These are phyloP conservation scores for Odontophorus gujanensis DNA, from an alignment of 2,113 vertebrate species.

Conservation along the genomic window DNA sequence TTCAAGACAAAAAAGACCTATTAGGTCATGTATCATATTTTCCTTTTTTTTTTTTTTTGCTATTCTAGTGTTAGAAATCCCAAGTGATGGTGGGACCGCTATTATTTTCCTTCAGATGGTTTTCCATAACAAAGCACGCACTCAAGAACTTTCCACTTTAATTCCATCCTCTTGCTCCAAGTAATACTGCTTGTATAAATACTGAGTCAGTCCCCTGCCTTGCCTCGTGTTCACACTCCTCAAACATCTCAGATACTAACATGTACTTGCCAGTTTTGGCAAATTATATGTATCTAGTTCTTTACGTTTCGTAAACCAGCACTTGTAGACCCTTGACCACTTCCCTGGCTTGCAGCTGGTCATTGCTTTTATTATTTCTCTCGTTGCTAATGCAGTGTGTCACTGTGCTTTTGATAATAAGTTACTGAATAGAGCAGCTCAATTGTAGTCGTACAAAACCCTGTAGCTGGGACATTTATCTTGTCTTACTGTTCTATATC, in stretches of 20 bases:
- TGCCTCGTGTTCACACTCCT: constrained; percentile 64
- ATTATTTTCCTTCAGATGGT: constrained; percentile 45
- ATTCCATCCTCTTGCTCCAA: constrained; percentile 65
- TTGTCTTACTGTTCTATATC: constrained; percentile 40
- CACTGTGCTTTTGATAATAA: constrained; percentile 39
- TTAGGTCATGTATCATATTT: constrained; percentile 57
- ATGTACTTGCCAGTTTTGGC: constrained; percentile 60
- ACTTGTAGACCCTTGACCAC: constrained; percentile 55
- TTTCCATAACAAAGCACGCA: constrained; percentile 55
- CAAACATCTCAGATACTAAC: constrained; percentile 54
- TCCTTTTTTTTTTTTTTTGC: not conserved
- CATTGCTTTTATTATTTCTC: constrained; percentile 36
- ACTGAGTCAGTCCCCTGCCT: constrained; percentile 68
- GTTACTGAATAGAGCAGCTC: constrained; percentile 23
- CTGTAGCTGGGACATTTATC: constrained; percentile 57
- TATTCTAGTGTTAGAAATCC: constrained; percentile 34
- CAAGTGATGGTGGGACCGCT: constrained; percentile 23
- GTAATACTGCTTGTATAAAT: constrained; percentile 68
- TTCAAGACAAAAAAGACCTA: constrained; percentile 55
- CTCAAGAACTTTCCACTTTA: constrained; percentile 69
- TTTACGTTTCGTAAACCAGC: constrained; percentile 3
- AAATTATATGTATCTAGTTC: constrained; percentile 68
- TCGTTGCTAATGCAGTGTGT: constrained; percentile 9
- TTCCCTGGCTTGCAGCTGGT: constrained; percentile 45
- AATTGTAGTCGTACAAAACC: constrained; percentile 9